Evolutionary conservation across 2,888 invertebrate genomes (phyloP).

Genomic region (Tachina grossa): DNA sequence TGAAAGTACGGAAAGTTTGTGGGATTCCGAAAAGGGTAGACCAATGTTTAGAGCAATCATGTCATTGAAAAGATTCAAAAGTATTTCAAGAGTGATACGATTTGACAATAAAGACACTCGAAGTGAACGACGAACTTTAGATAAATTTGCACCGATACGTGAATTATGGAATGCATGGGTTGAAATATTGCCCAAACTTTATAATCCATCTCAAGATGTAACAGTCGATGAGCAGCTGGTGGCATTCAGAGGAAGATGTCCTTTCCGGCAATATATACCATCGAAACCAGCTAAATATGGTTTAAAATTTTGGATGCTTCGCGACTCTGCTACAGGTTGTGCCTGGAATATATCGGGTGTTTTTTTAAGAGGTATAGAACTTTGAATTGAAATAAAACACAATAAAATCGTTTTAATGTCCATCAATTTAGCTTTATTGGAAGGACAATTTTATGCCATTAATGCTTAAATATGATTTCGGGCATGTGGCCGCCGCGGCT

Average conservation of each 20-base stretch:
- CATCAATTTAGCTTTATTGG: no score
- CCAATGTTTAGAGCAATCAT: conserved; percentile 4
- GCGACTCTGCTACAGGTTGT: conserved; percentile 6
- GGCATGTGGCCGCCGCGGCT: no score
- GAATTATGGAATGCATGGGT: not conserved
- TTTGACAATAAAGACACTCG: no score
- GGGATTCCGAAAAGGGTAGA: not conserved
- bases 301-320: conserved; percentile 3
- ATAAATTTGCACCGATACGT: no score
- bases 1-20: not conserved
- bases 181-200: conserved; percentile 11
- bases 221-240: not conserved
- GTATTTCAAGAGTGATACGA: no score
- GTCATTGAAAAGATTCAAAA: not conserved
- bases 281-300: not conserved
- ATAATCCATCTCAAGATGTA: conserved; percentile 8
- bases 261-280: no score
- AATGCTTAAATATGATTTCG: no score
- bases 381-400: no score
- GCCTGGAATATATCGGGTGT: conserved; percentile 13
- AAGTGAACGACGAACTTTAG: no score
- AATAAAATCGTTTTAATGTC: no score
- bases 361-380: no score
- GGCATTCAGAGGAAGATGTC: not conserved
- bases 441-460: no score